A percentile compares a stretch with the other conserved stretches of the same genome.
These are phyloP conservation scores for Heliangelus exortis DNA, from an alignment of 2,797 vertebrate species.

Conservation along the genomic window DNA sequence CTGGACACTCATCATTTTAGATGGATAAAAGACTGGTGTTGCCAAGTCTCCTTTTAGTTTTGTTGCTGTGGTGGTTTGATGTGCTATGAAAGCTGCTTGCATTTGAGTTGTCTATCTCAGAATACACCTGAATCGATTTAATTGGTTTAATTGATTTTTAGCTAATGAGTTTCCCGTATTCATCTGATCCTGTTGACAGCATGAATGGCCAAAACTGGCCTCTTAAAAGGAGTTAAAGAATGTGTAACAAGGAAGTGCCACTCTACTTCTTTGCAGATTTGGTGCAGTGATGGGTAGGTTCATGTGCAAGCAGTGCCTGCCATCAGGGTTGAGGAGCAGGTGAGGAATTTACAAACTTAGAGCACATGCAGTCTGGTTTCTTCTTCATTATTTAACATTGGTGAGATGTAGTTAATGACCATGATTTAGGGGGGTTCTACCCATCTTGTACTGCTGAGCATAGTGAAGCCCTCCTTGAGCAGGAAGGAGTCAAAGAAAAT, in stretches of 20 bases:
- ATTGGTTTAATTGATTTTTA: neutral
- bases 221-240: neutral
- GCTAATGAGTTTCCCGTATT: neutral
- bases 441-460: neutral
- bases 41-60: neutral
- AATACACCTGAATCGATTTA: neutral
- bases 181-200: neutral
- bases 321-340: neutral
- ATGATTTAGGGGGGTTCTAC: neutral
- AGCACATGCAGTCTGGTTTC: neutral
- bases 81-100: neutral
- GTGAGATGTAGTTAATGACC: neutral
- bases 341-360: neutral
- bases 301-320: neutral
- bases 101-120: neutral
- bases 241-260: neutral
- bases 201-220: neutral
- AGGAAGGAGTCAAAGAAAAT: neutral
- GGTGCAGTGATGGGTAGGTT: neutral
- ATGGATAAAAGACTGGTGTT: neutral
- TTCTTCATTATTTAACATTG: neutral
- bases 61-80: neutral
- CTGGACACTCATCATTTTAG: neutral
- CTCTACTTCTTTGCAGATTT: neutral
- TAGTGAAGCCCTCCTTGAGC: neutral